phyloP scores from a whole-genome alignment of 2,797 vertebrate genomes.

The Melanotaenia boesemani region DNA sequence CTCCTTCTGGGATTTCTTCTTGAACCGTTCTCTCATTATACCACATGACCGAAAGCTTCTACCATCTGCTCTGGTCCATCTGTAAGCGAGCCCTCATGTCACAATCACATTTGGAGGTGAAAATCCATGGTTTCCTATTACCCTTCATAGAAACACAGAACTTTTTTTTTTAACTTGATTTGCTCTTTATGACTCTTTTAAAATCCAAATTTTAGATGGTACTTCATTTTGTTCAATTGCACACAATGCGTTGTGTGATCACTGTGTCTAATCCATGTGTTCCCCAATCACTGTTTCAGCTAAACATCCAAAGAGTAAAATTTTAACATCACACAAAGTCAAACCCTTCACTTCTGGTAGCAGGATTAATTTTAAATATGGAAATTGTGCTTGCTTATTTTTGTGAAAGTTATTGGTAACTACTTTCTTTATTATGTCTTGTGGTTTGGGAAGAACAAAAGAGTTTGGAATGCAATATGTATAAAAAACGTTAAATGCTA shows the following conservation, averaged over 20 bases:
- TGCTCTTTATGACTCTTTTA: neutral
- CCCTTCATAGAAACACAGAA: neutral
- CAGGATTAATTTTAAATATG: neutral
- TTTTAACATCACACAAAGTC: too few species aligned
- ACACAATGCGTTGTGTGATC: neutral
- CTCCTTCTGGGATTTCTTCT: conserved; percentile 22
- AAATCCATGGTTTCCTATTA: conserved; percentile 3
- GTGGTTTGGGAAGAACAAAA: too few species aligned
- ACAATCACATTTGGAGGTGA: conserved; percentile 27
- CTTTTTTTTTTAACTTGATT: neutral
- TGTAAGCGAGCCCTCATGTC: conserved; percentile 33
- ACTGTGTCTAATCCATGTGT: neutral
- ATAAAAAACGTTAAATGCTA: too few species aligned
- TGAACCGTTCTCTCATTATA: conserved; percentile 25
- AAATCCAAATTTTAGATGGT: neutral
- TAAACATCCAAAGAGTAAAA: neutral
- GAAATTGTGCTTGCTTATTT: neutral
- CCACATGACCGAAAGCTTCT: conserved; percentile 38
- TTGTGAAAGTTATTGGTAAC: neutral
- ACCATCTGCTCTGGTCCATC: conserved; percentile 63
- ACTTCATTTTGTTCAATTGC: neutral
- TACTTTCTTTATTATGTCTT: neutral
- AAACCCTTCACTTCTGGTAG: neutral
- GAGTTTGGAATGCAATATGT: too few species aligned
- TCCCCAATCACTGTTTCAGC: neutral